Evolutionary conservation across 1,140 invertebrate genomes (phyloP).

Genomic region (Drosophila guanche): DNA sequence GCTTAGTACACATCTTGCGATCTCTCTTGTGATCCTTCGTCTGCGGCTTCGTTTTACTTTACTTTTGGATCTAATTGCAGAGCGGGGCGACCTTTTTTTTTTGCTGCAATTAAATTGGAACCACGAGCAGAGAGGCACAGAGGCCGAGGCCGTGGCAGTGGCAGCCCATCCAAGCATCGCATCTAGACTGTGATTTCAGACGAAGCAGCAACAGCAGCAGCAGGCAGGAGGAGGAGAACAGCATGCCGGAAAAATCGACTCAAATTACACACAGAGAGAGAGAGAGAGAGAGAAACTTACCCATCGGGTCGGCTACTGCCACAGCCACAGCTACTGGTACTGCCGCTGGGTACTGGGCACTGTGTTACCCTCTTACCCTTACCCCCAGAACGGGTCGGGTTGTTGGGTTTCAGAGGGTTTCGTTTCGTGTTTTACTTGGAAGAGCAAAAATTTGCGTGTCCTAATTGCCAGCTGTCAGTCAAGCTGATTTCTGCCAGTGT

Average conservation of each 20-base stretch:
- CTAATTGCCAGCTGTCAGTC: constrained; percentile 61
- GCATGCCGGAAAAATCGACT: constrained; percentile 79
- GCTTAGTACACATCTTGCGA: constrained; percentile 52
- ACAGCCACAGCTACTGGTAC: constrained; percentile 42
- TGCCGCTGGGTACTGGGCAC: background rate
- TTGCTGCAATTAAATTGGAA: constrained; percentile 79
- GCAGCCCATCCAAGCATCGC: constrained; percentile 37
- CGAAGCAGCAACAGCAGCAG: background rate
- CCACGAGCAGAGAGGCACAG: constrained; percentile 47
- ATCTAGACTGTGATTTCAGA: constrained; percentile 34
- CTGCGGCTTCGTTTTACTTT: constrained; percentile 73
- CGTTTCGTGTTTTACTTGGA: constrained; percentile 54
- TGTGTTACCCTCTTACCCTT: constrained; percentile 31
- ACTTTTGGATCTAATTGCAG: constrained; percentile 76
- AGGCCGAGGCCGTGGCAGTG: background rate
- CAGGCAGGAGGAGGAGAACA: constrained; percentile 40
- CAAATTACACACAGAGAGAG: constrained; percentile 62
- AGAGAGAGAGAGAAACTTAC: constrained; percentile 33
- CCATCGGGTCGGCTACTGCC: constrained; percentile 25
- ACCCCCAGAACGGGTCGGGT: constrained; percentile 12
- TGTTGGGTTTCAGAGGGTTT: constrained; percentile 34
- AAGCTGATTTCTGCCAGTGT: constrained; percentile 43
- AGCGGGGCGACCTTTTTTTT: constrained; percentile 56
- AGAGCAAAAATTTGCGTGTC: constrained; percentile 68
- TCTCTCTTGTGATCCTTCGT: constrained; percentile 60